Base-by-base conservation (phyloP, 23 tunicate genomes). In the Clavelina lepadiformis region DNA sequence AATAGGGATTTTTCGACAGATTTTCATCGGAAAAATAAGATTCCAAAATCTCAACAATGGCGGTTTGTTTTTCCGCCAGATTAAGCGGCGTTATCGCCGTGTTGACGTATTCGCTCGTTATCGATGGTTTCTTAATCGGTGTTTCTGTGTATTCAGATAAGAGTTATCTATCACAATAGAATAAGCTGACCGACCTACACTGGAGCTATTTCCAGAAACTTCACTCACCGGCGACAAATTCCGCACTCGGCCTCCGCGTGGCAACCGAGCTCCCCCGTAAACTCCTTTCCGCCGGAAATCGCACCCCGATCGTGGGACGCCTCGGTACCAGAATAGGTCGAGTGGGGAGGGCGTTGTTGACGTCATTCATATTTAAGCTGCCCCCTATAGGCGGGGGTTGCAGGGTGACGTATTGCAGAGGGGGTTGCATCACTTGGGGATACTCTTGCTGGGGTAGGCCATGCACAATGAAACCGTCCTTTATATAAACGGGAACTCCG, bases 21-120 rank as follows among this genome's bases (percentile, higher is more conserved):
- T 81, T 72, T 41, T 93, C 98, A 57, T 93, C 94, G 31, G 94
- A 93, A 45, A 93, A 85, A 35, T 85, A 85, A 56, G 68, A 76
- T 58, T 93, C 98, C 22, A 85, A 25, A 49, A 69, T 67, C 31
- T 91, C 93, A 0, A 72, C 25, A 37, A 86, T 51, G 3, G 51
- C 34, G n/a, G n/a, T 3, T 24, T 58, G 38, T 28, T 58, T 58
- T 25, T 28, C 7, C 5, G 7, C 13, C 18, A 25, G 6, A 7
- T 7, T 28, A 5, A 36, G 33, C 13, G 34, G 13, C n/a, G 37
- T 51, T n/a, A n/a, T n/a, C n/a, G n/a, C n/a, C n/a, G n/a, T n/a
- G n/a, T n/a, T n/a, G n/a, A n/a, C n/a, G n/a, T 15, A 44, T 11
- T 11, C 49, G n/a, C n/a, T n/a, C n/a, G n/a, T n/a, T 3, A 63